Evolutionary conservation across 2,888 invertebrate species (phyloP), one percentile per base, ranked within the genome.

Genomic region (Drosophila demipolita): DNA sequence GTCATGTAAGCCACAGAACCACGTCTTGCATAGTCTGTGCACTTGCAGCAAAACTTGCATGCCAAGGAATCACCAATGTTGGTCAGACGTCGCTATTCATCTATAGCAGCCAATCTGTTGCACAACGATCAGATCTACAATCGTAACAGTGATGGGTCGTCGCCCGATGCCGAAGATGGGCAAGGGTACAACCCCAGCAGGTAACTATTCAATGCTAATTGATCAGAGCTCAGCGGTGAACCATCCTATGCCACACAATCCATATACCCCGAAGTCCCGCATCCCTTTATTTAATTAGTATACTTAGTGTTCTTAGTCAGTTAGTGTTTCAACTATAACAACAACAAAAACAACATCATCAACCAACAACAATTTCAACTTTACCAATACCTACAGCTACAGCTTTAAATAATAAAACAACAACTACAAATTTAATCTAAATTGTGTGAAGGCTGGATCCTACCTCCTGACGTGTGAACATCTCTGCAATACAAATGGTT

Each of bases 21-120:
- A 29, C 12, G 17, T 12, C n/a, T 6, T 42, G 42, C 20, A 20
- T 11, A 3, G n/a, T 64, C 26, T 59, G 29, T 68, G 2, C 6
- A 52, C 20, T 58, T 59, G 50, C 78, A 80, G 78, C 82, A 53
- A 12, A 73, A 42, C 42, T n/a, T 70, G 6, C 61, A 68, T 0
- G 23, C 61, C n/a, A 90, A 91, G 63, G 93, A 91, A 57, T 93
- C 93, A 15, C 93, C 93, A 20, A 89, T 92, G 26, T 64, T 93
- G 15, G 88, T 87, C 65, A 82, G 92, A 32, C 90, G 93, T 66
- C 91, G 93, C 32, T 90, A 93, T 17, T 93, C 93, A 7, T 93
- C 93, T 9, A 92, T 93, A 57, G 92, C 92, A 4, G 83, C 90
- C 33, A 92, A 90, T 78, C 76, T 92, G 29, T 74, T 93, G 36